phyloP scores from a whole-genome alignment of 2,888 invertebrate genomes.

The Lasioglossum lativentre region DNA sequence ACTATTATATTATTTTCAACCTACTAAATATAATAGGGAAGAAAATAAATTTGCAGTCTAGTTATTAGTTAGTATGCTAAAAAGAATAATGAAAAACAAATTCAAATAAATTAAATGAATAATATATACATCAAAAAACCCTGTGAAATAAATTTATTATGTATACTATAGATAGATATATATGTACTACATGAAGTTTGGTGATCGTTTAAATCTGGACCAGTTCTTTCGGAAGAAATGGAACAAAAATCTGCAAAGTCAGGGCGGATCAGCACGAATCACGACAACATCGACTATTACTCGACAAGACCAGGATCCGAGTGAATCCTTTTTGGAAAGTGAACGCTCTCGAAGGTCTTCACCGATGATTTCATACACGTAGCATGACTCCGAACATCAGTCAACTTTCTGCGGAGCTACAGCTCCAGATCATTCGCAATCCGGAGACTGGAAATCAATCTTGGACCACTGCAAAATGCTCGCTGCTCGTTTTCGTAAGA shows the following conservation, averaged over 20 bases:
- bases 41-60: no score
- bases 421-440: slow-evolving; percentile 27
- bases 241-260: background rate
- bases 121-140: no score
- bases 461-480: background rate
- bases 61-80: background rate
- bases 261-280: background rate
- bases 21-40: no score
- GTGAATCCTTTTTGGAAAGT: slow-evolving; percentile 18
- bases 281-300: background rate
- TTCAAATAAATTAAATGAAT: no score
- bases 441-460: slow-evolving; percentile 31
- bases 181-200: background rate
- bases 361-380: slow-evolving; percentile 16
- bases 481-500: slow-evolving; percentile 41
- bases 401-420: slow-evolving; percentile 35
- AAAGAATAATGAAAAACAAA: background rate
- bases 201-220: background rate
- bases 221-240: background rate
- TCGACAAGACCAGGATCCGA: background rate
- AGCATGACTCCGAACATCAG: slow-evolving; percentile 22
- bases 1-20: no score
- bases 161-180: no score
- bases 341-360: slow-evolving; percentile 23
- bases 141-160: no score